Evolutionary conservation across 92 coral and sea anemone genomes (phyloP).

Genomic region (Diadumene lineata): DNA sequence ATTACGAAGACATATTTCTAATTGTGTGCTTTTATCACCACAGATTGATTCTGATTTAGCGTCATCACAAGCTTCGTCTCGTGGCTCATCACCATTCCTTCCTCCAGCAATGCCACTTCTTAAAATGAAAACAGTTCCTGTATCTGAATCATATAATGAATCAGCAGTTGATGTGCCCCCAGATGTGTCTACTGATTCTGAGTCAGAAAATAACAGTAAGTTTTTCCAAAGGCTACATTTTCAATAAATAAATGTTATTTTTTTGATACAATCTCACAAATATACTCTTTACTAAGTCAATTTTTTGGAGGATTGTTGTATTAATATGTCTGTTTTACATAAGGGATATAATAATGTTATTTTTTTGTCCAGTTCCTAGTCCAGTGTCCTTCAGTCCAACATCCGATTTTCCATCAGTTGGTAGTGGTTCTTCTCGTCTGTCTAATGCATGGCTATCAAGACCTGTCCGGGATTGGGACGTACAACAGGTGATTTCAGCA

Average conservation of each 20-base stretch:
- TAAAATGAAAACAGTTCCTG: constrained; percentile 68
- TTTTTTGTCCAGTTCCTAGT: constrained; percentile 20
- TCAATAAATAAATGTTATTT: too few relatives aligned
- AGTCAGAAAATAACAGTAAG: constrained; percentile 31
- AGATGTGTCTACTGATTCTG: constrained; percentile 59
- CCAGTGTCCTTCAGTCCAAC: constrained; percentile 37
- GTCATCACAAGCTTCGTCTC: constrained; percentile 81
- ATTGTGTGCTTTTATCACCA: too few relatives aligned
- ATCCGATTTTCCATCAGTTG: constrained; percentile 23
- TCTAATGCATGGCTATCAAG: constrained; percentile 59
- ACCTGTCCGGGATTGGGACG: constrained; percentile 74
- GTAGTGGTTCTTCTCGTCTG: constrained; percentile 35
- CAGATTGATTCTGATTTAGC: constrained; percentile 91
- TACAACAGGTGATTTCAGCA: constrained; percentile 74
- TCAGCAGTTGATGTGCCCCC: constrained; percentile 78
- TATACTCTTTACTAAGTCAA: neutral
- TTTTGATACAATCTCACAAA: too few relatives aligned
- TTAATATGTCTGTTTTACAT: too few relatives aligned
- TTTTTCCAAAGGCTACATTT: neutral
- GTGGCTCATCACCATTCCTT: constrained; percentile 92
- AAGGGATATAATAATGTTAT: neutral
- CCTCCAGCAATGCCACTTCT: constrained; percentile 96
- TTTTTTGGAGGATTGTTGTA: neutral
- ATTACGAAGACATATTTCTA: too few relatives aligned
- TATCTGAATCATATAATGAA: constrained; percentile 69